Evolutionary conservation across 2,113 vertebrate species (phyloP), one percentile per base, ranked within the genome.

Genomic region (Axis porcinus): DNA sequence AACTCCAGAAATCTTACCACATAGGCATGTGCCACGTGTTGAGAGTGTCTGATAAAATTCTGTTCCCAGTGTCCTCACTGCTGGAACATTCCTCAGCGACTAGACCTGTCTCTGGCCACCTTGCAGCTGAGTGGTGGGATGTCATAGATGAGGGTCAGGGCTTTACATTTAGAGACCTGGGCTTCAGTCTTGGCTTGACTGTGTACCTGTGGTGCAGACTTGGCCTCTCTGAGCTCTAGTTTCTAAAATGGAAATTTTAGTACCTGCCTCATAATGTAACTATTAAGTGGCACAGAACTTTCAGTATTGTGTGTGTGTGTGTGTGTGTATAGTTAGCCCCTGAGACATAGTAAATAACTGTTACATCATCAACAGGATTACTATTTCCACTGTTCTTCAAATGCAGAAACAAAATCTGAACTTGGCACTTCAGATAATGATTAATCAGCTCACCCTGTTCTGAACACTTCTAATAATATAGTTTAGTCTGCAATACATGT

Each of bases 21-120:
- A 55, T 4, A 55, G 64, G 33, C 2, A 1, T 4, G 2, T 3
- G 7, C 78, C 50, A 15, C 2, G 16, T 70, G 7, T 55, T n/a
- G 17, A 84, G 30, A 6, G 50, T 28, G 14, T 43, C 40, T 82
- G 21, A 55, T 23, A 23, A 4, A 27, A 33, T 57, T 76, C 43
- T 43, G 27, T n/a, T 81, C 36, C 19, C 54, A 19, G 13, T 33
- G 21, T 33, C 36, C 15, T 89, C 36, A 16, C 4, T 2, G 2
- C 15, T 79, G 57, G n/a, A 52, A 52, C 50, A 36, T 36, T 84
- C 17, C n/a, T 81, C 57, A 43, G 47, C 14, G 21, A 57, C 13
- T 55, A 23, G 57, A 33, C 40, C 67, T 74, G 54, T 84, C 79
- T 89, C 78, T 85, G 89, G 64, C 54, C 36, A 6, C 3, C 2